Percentiles rank a stretch among this genome's conserved stretches.
These are phyloP conservation scores for Phymatocera aterrima DNA, from an alignment of 2,888 invertebrate genomes.

Conservation along the genomic window DNA sequence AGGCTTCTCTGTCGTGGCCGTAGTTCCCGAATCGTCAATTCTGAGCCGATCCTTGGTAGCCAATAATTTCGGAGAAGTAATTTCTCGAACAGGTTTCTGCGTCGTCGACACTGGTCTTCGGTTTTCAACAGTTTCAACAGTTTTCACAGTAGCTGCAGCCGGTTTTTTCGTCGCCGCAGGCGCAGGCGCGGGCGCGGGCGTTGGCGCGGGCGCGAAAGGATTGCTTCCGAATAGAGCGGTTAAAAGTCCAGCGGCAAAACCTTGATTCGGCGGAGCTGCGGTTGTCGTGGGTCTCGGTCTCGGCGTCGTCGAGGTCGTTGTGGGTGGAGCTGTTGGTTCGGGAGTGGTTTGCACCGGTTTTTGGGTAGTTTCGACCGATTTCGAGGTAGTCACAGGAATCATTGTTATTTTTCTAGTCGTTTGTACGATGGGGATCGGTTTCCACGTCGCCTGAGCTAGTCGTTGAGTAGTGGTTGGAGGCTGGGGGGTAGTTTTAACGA, in stretches of 20 bases:
- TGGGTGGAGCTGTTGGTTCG: constrained; percentile 20
- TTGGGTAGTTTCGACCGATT: not conserved
- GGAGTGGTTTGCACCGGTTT: not conserved
- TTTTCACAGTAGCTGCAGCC: constrained; percentile 76
- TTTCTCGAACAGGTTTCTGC: constrained; percentile 73
- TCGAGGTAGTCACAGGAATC: not conserved
- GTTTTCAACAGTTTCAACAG: constrained; percentile 76
- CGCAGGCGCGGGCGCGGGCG: constrained; percentile 49
- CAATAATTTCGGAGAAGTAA: constrained; percentile 60
- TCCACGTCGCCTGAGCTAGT: constrained; percentile 57
- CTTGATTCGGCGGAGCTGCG: constrained; percentile 65
- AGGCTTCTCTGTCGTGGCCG: constrained; percentile 8
- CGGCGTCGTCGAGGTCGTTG: constrained; percentile 51
- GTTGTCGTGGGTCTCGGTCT: constrained; percentile 70
- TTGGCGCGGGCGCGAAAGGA: constrained; percentile 56
- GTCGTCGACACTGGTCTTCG: constrained; percentile 67
- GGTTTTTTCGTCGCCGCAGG: constrained; percentile 54
- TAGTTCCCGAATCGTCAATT: constrained; percentile 54
- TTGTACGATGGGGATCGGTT: constrained; percentile 49
- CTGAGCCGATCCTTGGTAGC: constrained; percentile 48
- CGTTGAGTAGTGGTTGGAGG: constrained; percentile 23
- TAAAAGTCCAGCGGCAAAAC: constrained; percentile 65
- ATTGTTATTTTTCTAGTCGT: not conserved
- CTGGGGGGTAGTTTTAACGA: constrained; percentile 17
- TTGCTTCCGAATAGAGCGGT: constrained; percentile 67